Evolutionary conservation across 2,113 vertebrate species (phyloP), one percentile per base, ranked within the genome.

Genomic region (Chascanopsetta lugubris): DNA sequence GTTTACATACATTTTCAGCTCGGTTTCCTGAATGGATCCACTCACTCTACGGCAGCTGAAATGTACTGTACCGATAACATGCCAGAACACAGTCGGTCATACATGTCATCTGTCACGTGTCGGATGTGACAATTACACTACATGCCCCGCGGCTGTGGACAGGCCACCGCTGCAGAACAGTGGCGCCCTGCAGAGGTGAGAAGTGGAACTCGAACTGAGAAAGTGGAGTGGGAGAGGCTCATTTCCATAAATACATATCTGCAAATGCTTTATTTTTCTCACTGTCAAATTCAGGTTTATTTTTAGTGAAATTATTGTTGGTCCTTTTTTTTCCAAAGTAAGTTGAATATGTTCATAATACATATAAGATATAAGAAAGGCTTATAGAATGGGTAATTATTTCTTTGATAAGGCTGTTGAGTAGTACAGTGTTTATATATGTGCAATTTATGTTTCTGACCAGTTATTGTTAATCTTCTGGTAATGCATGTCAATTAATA

Each of bases 111-210:
- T 18, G 58, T 51, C 54, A n/a, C 13, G 25, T 53, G 24, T 24
- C 24, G 27, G 34, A 53, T 21, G 22, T 45, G n/a, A 18, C 25
- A n/a, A 8, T n/a, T 18, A 15, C 29, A 20, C 61, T 68, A 8
- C 53, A 53, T 0, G 8, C 8, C 45, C 49, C 43, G 24, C 67
- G 53, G 50, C 49, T 49, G 34, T 18, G 42, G 36, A 32, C 3
- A 18, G 22, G 10, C 24, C 15, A 29, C 5, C 5, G n/a, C n/a
- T 50, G 57, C 25, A 68, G 36, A 46, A 11, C 75, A 38, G 0
- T 58, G 57, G 75, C 47, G 15, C 71, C 78, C 75, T 62, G 36
- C 61, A 46, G 54, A 65, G 71, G 65, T 15, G 3, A 45, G 25
- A 29, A 18, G 5, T 22, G 22, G 46, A 49, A 73, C 11, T 63